These are phyloP conservation scores for Drosophila subobscura DNA, from an alignment of 1,140 invertebrate species.

Conservation along the genomic window DNA sequence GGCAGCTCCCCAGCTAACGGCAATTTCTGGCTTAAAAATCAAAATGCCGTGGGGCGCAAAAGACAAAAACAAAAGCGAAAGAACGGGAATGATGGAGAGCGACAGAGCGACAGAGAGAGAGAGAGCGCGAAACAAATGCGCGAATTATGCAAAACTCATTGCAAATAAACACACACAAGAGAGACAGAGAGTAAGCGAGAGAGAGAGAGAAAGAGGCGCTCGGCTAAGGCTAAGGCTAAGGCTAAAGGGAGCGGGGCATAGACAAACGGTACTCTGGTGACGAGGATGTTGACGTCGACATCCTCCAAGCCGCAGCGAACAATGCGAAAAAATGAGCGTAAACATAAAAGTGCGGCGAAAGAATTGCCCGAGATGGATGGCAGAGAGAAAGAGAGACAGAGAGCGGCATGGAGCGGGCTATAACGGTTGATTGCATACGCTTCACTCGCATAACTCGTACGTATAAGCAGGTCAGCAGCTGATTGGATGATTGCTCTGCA, in stretches of 20 bases:
- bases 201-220: neutral
- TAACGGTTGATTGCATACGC: conserved; percentile 75
- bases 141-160: conserved; percentile 81
- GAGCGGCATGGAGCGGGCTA: conserved; percentile 1
- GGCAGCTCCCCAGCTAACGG: conserved; percentile 39
- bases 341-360: conserved; percentile 72
- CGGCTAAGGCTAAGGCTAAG: conserved; percentile 34
- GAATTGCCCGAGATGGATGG: conserved; percentile 54
- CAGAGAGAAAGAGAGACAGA: neutral
- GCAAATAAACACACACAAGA: conserved; percentile 71
- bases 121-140: conserved; percentile 75
- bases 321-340: conserved; percentile 76
- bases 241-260: conserved; percentile 9
- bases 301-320: conserved; percentile 45
- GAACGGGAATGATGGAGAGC: neutral
- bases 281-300: conserved; percentile 79
- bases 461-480: conserved; percentile 70
- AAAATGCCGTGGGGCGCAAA: conserved; percentile 56
- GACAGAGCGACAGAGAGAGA: neutral
- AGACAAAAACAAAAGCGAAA: conserved; percentile 48
- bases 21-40: conserved; percentile 74
- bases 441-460: conserved; percentile 16
- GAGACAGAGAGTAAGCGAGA: neutral
- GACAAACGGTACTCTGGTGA: conserved; percentile 50
- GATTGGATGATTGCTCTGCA: conserved; percentile 72